Percentiles rank a stretch among this genome's conserved stretches.
Evolutionary conservation across 2,888 invertebrate species (phyloP).

Genomic region (Onthophagus sagittarius): DNA sequence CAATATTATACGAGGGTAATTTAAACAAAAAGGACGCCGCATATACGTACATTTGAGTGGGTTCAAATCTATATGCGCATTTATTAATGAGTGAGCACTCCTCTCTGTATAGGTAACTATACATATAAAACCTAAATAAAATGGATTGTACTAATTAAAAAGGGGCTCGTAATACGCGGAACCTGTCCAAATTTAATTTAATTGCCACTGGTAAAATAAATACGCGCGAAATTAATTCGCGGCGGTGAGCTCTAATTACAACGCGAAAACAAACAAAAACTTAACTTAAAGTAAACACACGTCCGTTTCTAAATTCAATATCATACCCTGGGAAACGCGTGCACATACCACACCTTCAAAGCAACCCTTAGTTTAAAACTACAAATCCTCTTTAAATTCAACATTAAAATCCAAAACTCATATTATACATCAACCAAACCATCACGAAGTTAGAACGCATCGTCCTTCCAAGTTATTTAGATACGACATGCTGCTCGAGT

Average conservation of each 20-base stretch:
- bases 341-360: too few relatives aligned
- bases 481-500: too few relatives aligned
- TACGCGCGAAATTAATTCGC: background rate
- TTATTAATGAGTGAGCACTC: background rate
- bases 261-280: background rate
- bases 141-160: background rate
- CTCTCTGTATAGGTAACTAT: background rate
- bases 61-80: background rate
- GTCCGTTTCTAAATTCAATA: background rate
- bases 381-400: too few relatives aligned
- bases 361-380: too few relatives aligned
- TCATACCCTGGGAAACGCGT: background rate
- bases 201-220: background rate
- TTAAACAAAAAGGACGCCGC: background rate
- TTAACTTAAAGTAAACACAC: background rate
- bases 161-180: background rate
- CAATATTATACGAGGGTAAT: background rate
- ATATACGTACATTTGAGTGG: background rate
- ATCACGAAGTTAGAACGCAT: too few relatives aligned
- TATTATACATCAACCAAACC: too few relatives aligned
- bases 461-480: too few relatives aligned
- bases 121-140: background rate
- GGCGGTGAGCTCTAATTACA: background rate
- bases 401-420: too few relatives aligned
- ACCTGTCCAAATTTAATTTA: background rate